phyloP scores from a whole-genome alignment of 2,797 vertebrate species.

The Delichon dasypus region DNA sequence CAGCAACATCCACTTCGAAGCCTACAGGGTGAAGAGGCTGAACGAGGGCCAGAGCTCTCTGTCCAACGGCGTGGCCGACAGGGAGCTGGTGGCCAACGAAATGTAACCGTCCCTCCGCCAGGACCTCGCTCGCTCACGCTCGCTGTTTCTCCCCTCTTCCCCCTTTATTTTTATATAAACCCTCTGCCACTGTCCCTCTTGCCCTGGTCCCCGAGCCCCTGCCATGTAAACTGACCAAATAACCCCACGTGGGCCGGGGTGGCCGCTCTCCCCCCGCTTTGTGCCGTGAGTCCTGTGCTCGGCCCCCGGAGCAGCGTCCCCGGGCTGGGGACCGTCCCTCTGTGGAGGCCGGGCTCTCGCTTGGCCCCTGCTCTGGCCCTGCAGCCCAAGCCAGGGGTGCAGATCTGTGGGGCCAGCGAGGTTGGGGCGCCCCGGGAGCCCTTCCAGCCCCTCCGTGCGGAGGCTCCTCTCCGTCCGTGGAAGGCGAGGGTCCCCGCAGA shows the following conservation, averaged over 20 bases:
- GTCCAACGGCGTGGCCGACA: slow-evolving; percentile 82
- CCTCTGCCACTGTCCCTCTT: slow-evolving; percentile 40
- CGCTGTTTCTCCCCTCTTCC: background rate
- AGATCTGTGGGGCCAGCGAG: background rate
- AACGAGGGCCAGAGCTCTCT: slow-evolving; percentile 85
- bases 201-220: background rate
- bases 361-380: background rate
- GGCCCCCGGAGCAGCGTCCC: background rate
- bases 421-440: background rate
- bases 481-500: background rate
- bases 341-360: accelerated
- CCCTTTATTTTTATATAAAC: slow-evolving; percentile 66
- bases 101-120: slow-evolving; percentile 78
- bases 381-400: background rate
- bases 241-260: background rate
- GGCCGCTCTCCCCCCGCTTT: background rate
- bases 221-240: slow-evolving; percentile 66
- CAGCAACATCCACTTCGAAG: slow-evolving; percentile 95
- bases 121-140: slow-evolving; percentile 45
- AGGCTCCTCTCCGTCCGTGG: slow-evolving; percentile 35
- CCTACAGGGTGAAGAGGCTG: slow-evolving; percentile 91
- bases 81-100: slow-evolving; percentile 86
- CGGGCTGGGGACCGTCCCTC: background rate
- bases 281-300: background rate
- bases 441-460: background rate